These are phyloP conservation scores for Scaptomyza polygonia DNA, from an alignment of 2,888 invertebrate species.

Conservation along the genomic window DNA sequence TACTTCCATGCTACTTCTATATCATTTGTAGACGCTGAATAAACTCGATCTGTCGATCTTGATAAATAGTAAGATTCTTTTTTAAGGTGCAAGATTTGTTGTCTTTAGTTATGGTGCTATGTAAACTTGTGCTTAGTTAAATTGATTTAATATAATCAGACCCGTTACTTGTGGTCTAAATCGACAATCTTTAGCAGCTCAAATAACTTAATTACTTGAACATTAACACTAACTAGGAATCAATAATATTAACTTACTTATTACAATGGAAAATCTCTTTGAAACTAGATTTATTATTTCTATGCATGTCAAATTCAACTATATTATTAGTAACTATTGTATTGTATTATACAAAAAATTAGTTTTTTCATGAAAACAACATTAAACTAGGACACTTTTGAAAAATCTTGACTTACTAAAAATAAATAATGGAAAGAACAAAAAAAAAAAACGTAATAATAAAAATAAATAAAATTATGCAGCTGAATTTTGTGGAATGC, in stretches of 20 bases:
- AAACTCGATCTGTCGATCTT: conserved; percentile 39
- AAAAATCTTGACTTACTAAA: conserved; percentile 48
- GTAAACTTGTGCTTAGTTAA: conserved; percentile 48
- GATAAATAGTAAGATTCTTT: conserved; percentile 25
- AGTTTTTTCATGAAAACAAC: conserved; percentile 39
- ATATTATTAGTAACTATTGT: conserved; percentile 58
- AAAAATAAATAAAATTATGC: conserved; percentile 50
- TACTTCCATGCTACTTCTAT: conserved; percentile 75
- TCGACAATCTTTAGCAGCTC: conserved; percentile 73
- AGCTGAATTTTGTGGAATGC: conserved; percentile 66
- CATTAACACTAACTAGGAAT: conserved; percentile 34
- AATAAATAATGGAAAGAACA: conserved; percentile 33
- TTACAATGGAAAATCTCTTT: conserved; percentile 31
- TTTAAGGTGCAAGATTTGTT: conserved; percentile 57
- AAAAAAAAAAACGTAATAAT: conserved; percentile 45
- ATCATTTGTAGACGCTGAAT: conserved; percentile 45
- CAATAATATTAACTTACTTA: conserved; percentile 32
- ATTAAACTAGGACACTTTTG: conserved; percentile 44
- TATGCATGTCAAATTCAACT: conserved; percentile 55
- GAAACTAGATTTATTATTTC: conserved; percentile 58
- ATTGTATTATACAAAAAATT: conserved; percentile 62
- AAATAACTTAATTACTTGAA: conserved; percentile 32
- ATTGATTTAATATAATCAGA: conserved; percentile 44
- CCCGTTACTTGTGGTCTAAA: conserved; percentile 41
- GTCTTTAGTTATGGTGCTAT: conserved; percentile 70